These are phyloP conservation scores for Stomorhina lunata DNA, from an alignment of 2,888 invertebrate genomes.

Conservation along the genomic window DNA sequence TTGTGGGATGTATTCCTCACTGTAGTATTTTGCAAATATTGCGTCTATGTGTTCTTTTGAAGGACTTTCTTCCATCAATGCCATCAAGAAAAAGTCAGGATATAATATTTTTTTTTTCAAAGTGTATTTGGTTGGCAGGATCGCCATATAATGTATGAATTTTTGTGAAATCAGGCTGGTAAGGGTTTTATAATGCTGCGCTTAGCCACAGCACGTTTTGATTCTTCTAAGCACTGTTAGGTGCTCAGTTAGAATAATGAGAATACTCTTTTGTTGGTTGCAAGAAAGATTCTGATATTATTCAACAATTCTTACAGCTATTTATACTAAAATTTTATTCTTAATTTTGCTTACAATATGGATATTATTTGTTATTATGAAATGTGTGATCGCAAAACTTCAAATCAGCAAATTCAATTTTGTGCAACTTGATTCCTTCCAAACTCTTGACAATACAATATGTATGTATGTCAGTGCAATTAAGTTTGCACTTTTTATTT, in stretches of 20 bases:
- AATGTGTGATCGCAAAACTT: not conserved
- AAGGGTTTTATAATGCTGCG: too few species aligned
- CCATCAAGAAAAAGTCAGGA: not conserved
- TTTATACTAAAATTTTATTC: not conserved
- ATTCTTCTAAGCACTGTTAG: too few species aligned
- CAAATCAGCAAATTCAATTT: not conserved
- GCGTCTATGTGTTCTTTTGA: not conserved
- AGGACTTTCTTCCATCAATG: not conserved
- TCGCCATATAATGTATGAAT: too few species aligned
- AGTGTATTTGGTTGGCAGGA: too few species aligned
- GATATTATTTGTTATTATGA: not conserved
- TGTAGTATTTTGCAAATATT: not conserved
- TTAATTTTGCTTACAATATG: not conserved
- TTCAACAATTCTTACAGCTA: not conserved
- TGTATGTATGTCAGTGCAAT: not conserved
- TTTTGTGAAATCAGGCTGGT: too few species aligned
- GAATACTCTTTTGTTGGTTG: too few species aligned
- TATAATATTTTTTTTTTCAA: too few species aligned
- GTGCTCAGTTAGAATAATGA: too few species aligned
- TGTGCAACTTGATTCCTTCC: not conserved
- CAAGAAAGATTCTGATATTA: too few species aligned
- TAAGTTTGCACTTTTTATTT: not conserved
- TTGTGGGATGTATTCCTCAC: too few species aligned
- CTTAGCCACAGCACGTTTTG: too few species aligned
- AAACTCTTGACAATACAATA: not conserved